phyloP scores from a whole-genome alignment of 2,113 vertebrate genomes.

The Otocyon megalotis region DNA sequence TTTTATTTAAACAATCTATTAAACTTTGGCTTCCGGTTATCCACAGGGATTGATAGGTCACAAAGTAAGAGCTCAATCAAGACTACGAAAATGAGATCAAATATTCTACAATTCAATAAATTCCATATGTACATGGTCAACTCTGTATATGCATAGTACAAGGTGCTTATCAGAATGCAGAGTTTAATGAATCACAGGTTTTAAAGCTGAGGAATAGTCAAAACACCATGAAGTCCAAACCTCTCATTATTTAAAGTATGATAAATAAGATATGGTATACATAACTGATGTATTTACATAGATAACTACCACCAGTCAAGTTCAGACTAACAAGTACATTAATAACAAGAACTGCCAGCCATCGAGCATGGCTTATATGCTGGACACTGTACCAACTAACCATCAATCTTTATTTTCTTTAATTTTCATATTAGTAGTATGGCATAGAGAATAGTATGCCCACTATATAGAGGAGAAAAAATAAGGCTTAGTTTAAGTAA shows the following conservation, averaged over 20 bases:
- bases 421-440: background rate
- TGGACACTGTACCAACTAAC: background rate
- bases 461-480: background rate
- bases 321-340: background rate
- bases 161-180: constrained; percentile 11
- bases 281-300: background rate
- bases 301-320: background rate
- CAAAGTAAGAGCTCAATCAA: constrained; percentile 2
- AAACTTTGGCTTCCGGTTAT: background rate
- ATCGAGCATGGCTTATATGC: background rate
- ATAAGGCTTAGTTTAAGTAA: background rate
- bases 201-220: background rate
- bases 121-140: background rate
- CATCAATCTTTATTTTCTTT: background rate
- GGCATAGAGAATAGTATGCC: background rate
- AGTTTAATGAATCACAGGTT: background rate
- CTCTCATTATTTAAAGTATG: background rate
- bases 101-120: constrained; percentile 6
- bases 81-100: background rate
- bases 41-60: background rate
- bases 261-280: background rate
- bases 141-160: background rate
- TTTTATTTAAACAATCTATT: constrained; percentile 41
- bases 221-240: background rate
- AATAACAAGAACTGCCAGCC: background rate